phyloP scores from a whole-genome alignment of 2,888 invertebrate genomes.

The Lepidochitona cinerea region DNA sequence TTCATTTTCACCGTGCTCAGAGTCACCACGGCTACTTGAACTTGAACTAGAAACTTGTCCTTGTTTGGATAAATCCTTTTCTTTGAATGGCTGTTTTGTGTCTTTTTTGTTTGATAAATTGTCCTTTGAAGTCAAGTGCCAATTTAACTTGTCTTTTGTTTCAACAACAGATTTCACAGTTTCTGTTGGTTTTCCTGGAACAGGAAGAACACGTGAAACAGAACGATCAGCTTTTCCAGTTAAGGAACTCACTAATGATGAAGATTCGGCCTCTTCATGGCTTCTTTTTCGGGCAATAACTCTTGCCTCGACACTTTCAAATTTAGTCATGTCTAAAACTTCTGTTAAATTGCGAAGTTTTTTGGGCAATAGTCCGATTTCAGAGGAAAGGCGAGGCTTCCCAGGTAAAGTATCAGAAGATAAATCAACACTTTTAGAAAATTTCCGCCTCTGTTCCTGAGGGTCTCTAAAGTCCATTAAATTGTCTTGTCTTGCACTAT shows the following conservation, averaged over 20 bases:
- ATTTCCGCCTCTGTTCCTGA: not conserved
- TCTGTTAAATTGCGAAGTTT: not conserved
- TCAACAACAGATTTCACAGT: not conserved
- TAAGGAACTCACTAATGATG: not conserved
- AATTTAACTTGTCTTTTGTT: not conserved
- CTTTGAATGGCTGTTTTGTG: not conserved
- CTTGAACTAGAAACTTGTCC: constrained; percentile 38
- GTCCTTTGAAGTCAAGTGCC: not conserved
- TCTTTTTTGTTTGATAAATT: not conserved
- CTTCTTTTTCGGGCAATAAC: not conserved
- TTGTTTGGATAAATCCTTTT: not conserved
- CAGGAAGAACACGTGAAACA: not conserved
- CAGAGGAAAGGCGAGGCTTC: not conserved
- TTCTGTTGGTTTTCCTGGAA: not conserved
- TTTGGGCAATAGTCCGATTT: not conserved
- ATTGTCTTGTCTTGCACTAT: constrained; percentile 5
- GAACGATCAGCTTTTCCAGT: not conserved
- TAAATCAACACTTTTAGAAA: not conserved
- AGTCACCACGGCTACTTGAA: constrained; percentile 54
- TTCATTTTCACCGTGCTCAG: constrained; percentile 72
- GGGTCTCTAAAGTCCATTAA: not conserved
- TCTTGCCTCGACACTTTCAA: not conserved
- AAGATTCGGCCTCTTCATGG: not conserved
- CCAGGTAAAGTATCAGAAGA: not conserved
- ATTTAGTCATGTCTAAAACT: not conserved